A percentile compares a stretch with the other conserved stretches of the same genome.
Evolutionary conservation across 2,797 vertebrate genomes (phyloP).

Genomic region (Pyrrhura leucotis): DNA sequence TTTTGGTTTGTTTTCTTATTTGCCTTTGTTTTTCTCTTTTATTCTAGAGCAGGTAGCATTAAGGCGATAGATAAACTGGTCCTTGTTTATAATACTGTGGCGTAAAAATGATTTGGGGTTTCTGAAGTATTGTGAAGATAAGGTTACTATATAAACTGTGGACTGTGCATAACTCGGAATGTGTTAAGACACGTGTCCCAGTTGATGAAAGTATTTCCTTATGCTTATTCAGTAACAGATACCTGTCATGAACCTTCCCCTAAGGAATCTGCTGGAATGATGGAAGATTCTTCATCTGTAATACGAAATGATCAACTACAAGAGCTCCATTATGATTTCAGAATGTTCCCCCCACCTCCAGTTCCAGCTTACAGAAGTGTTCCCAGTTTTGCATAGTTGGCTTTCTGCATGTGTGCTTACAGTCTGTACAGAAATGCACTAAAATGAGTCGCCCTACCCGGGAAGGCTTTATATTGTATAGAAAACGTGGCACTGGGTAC

Average conservation of each 20-base stretch:
- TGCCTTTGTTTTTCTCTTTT: background rate
- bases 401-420: conserved; percentile 24
- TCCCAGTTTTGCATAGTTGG: background rate
- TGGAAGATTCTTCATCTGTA: background rate
- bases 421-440: conserved; percentile 61
- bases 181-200: background rate
- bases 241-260: background rate
- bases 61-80: background rate
- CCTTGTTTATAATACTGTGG: background rate
- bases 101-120: background rate
- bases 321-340: background rate
- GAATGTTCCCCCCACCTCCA: background rate
- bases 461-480: conserved; percentile 64
- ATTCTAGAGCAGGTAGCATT: conserved; percentile 10
- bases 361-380: conserved; percentile 32
- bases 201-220: conserved; percentile 26
- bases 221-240: background rate
- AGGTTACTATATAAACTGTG: background rate
- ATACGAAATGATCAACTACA: background rate
- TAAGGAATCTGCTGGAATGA: background rate
- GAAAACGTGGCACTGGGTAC: conserved; percentile 67
- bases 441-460: conserved; percentile 43
- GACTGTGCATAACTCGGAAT: background rate
- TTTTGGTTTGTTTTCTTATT: background rate
- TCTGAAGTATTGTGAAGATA: background rate